Conservation (phyloP, 2,113 vertebrate species). For the Leucoraja erinaceus region DNA sequence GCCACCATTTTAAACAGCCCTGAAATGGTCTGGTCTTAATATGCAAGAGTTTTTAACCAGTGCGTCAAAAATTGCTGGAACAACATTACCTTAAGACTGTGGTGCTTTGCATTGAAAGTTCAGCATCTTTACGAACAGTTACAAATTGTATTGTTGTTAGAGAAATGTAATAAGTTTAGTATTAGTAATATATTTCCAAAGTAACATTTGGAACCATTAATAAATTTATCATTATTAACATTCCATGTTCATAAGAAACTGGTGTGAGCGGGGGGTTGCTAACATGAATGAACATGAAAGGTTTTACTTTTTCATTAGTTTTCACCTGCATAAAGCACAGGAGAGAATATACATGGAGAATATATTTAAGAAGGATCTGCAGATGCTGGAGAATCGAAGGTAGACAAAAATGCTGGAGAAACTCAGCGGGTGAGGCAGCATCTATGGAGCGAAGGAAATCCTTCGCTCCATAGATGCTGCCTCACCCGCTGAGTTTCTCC, state of each 20-base stretch:
- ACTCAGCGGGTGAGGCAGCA: too few species aligned
- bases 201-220: background rate
- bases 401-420: too few species aligned
- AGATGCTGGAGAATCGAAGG: too few species aligned
- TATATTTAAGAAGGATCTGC: background rate
- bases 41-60: background rate
- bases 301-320: background rate
- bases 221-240: background rate
- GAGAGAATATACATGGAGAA: background rate
- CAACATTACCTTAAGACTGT: background rate
- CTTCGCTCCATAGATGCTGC: too few species aligned
- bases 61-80: background rate
- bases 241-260: background rate
- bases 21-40: background rate
- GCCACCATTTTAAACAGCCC: slow-evolving; percentile 12
- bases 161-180: background rate
- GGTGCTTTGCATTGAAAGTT: background rate
- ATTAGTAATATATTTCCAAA: background rate
- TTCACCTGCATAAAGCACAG: background rate
- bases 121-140: background rate
- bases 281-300: background rate
- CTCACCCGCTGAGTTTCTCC: too few species aligned
- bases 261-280: background rate
- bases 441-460: too few species aligned
- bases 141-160: background rate